Percentiles rank a stretch among this genome's conserved stretches.
Evolutionary conservation across 2,113 vertebrate genomes (phyloP).

Genomic region (Mesoclemmys tuberculata): DNA sequence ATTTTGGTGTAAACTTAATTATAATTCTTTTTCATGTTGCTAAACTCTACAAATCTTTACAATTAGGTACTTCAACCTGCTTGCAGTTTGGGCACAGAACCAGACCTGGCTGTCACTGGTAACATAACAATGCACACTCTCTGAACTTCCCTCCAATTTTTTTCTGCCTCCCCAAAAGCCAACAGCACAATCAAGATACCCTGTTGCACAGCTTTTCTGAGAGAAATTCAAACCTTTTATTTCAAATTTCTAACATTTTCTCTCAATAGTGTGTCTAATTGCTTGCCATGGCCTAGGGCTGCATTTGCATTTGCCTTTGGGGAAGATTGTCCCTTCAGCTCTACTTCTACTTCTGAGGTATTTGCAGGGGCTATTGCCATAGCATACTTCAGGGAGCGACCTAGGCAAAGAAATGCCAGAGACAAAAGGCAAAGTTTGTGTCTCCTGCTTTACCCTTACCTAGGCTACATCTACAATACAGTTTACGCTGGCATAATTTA

Average conservation of each 20-base stretch:
- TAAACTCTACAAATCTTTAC: background rate
- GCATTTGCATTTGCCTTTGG: background rate
- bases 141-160: background rate
- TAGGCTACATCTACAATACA: background rate
- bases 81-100: fast-evolving
- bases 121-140: background rate
- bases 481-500: background rate
- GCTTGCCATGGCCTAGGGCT: background rate
- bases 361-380: background rate
- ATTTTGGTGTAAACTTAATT: background rate
- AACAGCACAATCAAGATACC: background rate
- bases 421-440: background rate
- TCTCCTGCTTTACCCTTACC: background rate
- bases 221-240: background rate
- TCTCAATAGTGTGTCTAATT: background rate
- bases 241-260: background rate
- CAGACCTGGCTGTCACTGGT: fast-evolving
- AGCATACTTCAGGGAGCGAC: background rate
- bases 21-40: background rate
- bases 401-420: background rate
- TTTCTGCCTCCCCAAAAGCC: background rate
- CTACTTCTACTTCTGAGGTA: background rate
- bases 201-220: fast-evolving
- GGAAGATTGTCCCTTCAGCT: fast-evolving
- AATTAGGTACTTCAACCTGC: background rate